Conservation (phyloP, 2,113 vertebrate genomes). For the Dissostichus mawsoni region DNA sequence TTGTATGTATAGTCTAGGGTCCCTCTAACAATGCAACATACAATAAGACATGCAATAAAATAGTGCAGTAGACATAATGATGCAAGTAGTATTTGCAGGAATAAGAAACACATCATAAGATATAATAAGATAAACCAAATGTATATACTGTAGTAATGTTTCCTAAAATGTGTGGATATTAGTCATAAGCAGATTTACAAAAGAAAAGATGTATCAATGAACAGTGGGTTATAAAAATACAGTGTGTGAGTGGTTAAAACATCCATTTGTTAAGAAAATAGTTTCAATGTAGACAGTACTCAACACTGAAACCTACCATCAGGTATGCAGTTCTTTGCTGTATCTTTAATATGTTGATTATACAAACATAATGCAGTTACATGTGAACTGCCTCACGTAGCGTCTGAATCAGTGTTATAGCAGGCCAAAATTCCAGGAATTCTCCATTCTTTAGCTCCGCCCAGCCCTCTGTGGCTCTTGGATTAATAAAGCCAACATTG, state of each 20-base stretch:
- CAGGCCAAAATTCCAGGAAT: slow-evolving; percentile 72
- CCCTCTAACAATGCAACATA: too few relatives aligned
- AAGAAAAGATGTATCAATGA: too few relatives aligned
- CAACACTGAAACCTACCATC: background rate
- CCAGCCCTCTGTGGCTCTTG: slow-evolving; percentile 39
- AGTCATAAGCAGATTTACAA: too few relatives aligned
- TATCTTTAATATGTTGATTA: background rate
- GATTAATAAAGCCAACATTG: slow-evolving; percentile 80
- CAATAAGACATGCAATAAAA: too few relatives aligned
- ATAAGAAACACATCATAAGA: too few relatives aligned
- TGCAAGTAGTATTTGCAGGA: too few relatives aligned
- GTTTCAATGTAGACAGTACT: background rate
- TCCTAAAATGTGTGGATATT: too few relatives aligned
- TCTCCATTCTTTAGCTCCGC: slow-evolving; percentile 39
- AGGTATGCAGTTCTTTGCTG: background rate
- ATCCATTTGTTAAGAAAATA: background rate
- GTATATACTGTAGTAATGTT: too few relatives aligned
- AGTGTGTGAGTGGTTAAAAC: background rate
- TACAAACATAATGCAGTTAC: background rate
- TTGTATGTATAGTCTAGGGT: too few relatives aligned
- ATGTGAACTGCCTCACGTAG: background rate
- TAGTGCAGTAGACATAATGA: too few relatives aligned
- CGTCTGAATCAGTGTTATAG: background rate
- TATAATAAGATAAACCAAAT: too few relatives aligned
- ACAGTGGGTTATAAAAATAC: too few relatives aligned